These are phyloP conservation scores for Cartodere bifasciata DNA, from an alignment of 2,888 invertebrate genomes.

Conservation along the genomic window DNA sequence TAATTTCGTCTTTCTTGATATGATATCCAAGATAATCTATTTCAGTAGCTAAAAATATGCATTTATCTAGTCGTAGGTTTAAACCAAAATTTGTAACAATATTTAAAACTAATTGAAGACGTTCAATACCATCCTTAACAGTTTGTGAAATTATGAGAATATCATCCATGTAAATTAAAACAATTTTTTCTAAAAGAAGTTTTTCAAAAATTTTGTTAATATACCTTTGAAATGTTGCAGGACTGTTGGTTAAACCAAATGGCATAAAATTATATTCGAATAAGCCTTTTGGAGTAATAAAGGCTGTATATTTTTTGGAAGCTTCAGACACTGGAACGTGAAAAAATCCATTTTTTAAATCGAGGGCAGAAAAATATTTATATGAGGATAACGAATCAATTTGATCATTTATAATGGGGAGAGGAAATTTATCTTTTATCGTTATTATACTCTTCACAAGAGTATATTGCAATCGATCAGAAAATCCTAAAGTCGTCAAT, in stretches of 20 bases:
- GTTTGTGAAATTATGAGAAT: slow-evolving; percentile 17
- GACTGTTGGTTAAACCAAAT: slow-evolving; percentile 26
- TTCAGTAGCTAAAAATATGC: slow-evolving; percentile 7
- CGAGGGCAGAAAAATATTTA: slow-evolving; percentile 19
- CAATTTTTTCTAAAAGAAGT: no score
- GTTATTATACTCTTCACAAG: no score
- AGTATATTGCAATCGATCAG: no score
- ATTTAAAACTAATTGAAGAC: slow-evolving; percentile 9
- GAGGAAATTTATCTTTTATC: no score
- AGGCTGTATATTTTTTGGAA: slow-evolving; percentile 16
- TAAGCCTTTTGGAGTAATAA: slow-evolving; percentile 24
- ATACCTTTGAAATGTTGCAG: slow-evolving; percentile 24
- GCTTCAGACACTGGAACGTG: slow-evolving; percentile 24
- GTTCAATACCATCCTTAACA: slow-evolving; percentile 12
- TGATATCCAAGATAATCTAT: slow-evolving; percentile 10
- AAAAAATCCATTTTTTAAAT: slow-evolving; percentile 21
- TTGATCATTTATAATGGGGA: no score
- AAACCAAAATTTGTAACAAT: slow-evolving; percentile 8
- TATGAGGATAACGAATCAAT: no score
- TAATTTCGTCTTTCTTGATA: slow-evolving; percentile 8
- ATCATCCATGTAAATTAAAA: slow-evolving; percentile 18
- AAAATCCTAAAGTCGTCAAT: no score
- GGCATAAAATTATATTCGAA: slow-evolving; percentile 26
- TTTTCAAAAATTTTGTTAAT: slow-evolving; percentile 15
- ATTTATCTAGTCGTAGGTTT: slow-evolving; percentile 9